These are phyloP conservation scores for Rhodinocichla rosea DNA, from an alignment of 2,113 vertebrate species.

Conservation along the genomic window DNA sequence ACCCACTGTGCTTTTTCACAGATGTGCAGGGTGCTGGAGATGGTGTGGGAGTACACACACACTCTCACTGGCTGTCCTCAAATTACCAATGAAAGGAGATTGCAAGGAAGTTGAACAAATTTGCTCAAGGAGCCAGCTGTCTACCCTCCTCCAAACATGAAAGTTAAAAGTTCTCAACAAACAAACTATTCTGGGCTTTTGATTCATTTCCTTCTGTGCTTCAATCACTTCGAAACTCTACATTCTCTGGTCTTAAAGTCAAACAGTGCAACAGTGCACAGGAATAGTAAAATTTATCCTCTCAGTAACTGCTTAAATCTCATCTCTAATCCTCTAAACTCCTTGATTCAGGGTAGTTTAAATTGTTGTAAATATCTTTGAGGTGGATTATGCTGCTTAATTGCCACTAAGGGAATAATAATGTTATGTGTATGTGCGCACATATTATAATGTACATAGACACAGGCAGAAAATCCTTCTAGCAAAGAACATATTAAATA, in stretches of 20 bases:
- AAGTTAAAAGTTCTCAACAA: neutral
- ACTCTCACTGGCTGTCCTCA: neutral
- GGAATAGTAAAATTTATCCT: conserved; percentile 19
- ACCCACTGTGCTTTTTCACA: neutral
- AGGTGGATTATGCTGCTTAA: conserved; percentile 55
- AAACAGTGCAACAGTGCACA: neutral
- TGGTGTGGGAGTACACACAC: neutral
- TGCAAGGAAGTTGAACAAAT: neutral
- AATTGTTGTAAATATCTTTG: conserved; percentile 56
- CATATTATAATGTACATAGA: conserved; percentile 32
- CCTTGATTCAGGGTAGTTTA: conserved; percentile 43
- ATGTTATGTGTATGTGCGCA: conserved; percentile 38
- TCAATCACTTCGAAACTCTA: neutral
- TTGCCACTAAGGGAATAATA: conserved; percentile 58
- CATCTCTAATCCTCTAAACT: conserved; percentile 54
- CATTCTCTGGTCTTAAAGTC: neutral
- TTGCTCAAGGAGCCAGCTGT: neutral
- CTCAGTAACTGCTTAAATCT: conserved; percentile 49
- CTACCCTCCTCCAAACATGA: neutral
- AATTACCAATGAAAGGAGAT: neutral
- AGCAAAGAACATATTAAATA: conserved; percentile 37
- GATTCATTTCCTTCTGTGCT: neutral
- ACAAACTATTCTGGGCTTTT: neutral
- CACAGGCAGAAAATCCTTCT: conserved; percentile 39
- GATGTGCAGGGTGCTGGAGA: neutral